Percentiles rank a stretch among this genome's conserved stretches.
phyloP scores from a whole-genome alignment of 2,888 invertebrate species.

The Drosophila borealis region DNA sequence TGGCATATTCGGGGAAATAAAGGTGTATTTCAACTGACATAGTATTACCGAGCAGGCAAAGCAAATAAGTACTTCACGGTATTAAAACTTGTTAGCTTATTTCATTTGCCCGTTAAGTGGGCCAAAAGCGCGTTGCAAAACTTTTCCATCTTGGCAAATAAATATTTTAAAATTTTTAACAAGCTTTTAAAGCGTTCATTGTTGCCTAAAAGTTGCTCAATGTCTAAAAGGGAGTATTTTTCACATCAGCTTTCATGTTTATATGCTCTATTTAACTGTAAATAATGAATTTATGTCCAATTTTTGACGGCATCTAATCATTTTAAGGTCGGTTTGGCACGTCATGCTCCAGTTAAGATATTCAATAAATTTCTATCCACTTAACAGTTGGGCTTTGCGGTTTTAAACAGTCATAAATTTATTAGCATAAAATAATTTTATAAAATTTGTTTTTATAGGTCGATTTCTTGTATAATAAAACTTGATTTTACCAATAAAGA shows the following conservation, averaged over 20 bases:
- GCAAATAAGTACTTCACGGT: conserved; percentile 13
- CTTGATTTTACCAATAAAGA: no score
- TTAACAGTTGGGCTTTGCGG: no score
- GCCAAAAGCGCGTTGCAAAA: conserved; percentile 42
- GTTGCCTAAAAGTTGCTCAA: conserved; percentile 7
- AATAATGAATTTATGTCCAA: no score
- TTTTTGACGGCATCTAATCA: no score
- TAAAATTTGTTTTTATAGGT: no score
- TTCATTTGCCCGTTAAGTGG: conserved; percentile 31
- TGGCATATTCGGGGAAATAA: conserved; percentile 8
- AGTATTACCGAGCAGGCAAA: conserved; percentile 6
- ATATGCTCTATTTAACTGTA: not conserved
- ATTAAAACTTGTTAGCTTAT: conserved; percentile 33
- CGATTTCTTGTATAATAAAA: no score
- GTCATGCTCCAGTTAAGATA: no score
- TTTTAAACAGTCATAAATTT: no score
- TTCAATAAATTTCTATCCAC: no score
- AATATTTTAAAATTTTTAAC: conserved; percentile 22
- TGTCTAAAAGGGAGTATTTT: not conserved
- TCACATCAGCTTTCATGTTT: not conserved
- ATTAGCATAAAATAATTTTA: no score
- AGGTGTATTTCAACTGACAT: conserved; percentile 25
- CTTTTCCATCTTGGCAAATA: conserved; percentile 24
- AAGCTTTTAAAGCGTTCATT: conserved; percentile 16
- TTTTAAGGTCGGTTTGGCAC: no score